Evolutionary conservation across 2,888 invertebrate species (phyloP).

Genomic region (Melinaea marsaeus): DNA sequence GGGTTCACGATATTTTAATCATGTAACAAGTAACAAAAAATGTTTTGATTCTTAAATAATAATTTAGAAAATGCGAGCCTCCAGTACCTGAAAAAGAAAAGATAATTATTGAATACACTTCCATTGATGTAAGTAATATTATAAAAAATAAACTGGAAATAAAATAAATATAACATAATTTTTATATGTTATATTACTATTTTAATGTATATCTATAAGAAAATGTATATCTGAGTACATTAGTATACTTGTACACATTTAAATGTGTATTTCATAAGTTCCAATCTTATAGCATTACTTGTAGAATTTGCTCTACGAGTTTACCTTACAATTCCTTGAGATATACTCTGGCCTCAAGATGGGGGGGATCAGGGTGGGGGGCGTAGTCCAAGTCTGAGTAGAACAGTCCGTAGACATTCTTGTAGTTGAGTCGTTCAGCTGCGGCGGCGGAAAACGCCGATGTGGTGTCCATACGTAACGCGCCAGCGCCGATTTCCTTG

Average conservation of each 20-base stretch:
- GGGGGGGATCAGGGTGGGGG: conserved; percentile 79
- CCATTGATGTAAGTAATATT: neutral
- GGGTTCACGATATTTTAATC: neutral
- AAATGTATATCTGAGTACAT: too few species aligned
- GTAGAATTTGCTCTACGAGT: neutral
- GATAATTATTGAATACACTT: neutral
- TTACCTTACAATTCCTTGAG: conserved; percentile 62
- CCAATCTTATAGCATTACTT: too few species aligned
- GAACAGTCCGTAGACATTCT: conserved; percentile 79
- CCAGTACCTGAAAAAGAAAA: conserved; percentile 11
- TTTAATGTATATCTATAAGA: too few species aligned
- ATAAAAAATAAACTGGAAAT: neutral
- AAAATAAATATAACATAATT: too few species aligned
- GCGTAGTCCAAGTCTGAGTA: conserved; percentile 81
- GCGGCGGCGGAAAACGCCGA: conserved; percentile 87
- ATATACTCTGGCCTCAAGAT: conserved; percentile 79
- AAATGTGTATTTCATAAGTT: too few species aligned
- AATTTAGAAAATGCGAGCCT: neutral
- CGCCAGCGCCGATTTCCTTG: conserved; percentile 73
- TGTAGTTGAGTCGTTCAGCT: conserved; percentile 83
- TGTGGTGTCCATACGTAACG: conserved; percentile 85
- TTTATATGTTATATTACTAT: too few species aligned
- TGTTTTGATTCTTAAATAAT: neutral
- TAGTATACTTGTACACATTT: too few species aligned
- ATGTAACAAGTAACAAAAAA: neutral